Percentiles rank a stretch among this genome's conserved stretches.
Conservation (phyloP, 2,888 invertebrate species). For the Harpalus rubripes region DNA sequence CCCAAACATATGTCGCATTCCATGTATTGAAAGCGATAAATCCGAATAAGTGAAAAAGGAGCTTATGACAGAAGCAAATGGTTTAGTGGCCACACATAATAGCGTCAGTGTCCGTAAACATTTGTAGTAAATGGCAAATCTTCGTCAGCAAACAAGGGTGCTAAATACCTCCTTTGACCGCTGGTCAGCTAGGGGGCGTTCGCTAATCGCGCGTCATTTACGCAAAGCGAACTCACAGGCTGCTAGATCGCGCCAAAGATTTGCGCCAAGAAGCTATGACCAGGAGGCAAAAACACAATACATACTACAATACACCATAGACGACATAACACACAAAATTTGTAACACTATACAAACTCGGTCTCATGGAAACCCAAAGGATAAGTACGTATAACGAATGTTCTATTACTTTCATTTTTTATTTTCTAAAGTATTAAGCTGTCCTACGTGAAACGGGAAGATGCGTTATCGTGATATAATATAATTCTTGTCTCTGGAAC, state of each 20-base stretch:
- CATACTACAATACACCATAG: not conserved
- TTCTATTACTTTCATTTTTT: no score
- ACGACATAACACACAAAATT: not conserved
- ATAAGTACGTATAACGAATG: no score
- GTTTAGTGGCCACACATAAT: constrained; percentile 64
- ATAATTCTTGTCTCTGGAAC: no score
- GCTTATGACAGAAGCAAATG: constrained; percentile 58
- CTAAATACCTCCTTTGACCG: constrained; percentile 76
- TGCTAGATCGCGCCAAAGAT: constrained; percentile 37
- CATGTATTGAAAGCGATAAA: constrained; percentile 10
- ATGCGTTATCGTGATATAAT: no score
- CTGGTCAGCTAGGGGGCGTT: constrained; percentile 72
- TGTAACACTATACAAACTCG: no score
- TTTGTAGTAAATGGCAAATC: constrained; percentile 74
- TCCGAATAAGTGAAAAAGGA: constrained; percentile 44
- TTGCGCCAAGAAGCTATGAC: not conserved
- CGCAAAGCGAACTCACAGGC: constrained; percentile 10
- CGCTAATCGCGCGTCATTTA: constrained; percentile 58
- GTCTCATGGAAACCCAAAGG: no score
- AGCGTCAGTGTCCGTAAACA: constrained; percentile 72
- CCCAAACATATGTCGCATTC: constrained; percentile 27
- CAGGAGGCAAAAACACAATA: constrained; percentile 1
- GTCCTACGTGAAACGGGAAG: no score
- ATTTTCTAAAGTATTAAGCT: no score
- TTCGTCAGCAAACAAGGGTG: constrained; percentile 77